phyloP scores from a whole-genome alignment of 2,113 vertebrate genomes.

The Pelodiscus sinensis region DNA sequence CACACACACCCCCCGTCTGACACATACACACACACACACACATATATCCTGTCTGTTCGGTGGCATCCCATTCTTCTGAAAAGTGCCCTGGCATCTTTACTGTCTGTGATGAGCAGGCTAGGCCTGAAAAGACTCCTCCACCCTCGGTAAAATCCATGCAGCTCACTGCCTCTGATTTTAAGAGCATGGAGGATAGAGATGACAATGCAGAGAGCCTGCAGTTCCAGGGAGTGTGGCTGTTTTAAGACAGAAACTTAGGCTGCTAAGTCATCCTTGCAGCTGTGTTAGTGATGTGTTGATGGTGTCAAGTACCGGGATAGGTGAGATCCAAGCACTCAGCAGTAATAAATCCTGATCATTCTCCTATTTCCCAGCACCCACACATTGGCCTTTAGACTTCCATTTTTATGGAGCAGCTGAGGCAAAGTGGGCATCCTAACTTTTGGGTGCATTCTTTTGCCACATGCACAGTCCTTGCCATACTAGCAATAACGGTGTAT shows the following conservation, averaged over 20 bases:
- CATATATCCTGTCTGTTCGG: rapidly evolving
- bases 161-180: rapidly evolving
- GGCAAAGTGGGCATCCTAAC: background rate
- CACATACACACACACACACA: rapidly evolving
- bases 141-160: background rate
- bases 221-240: background rate
- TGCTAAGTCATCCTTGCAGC: slow-evolving; percentile 24
- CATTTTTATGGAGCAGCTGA: background rate
- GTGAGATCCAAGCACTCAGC: background rate
- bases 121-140: background rate
- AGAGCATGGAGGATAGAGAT: background rate
- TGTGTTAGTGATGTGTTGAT: background rate
- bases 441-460: background rate
- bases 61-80: background rate
- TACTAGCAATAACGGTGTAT: background rate
- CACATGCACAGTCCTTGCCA: background rate
- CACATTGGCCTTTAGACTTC: background rate
- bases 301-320: background rate
- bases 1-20: rapidly evolving
- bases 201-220: background rate
- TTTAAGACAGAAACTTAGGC: background rate
- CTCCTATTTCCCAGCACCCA: background rate
- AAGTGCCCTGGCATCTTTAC: rapidly evolving
- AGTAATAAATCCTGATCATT: background rate
- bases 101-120: rapidly evolving